Evolutionary conservation across 1,140 invertebrate species (phyloP).

Genomic region (Drosophila miranda): DNA sequence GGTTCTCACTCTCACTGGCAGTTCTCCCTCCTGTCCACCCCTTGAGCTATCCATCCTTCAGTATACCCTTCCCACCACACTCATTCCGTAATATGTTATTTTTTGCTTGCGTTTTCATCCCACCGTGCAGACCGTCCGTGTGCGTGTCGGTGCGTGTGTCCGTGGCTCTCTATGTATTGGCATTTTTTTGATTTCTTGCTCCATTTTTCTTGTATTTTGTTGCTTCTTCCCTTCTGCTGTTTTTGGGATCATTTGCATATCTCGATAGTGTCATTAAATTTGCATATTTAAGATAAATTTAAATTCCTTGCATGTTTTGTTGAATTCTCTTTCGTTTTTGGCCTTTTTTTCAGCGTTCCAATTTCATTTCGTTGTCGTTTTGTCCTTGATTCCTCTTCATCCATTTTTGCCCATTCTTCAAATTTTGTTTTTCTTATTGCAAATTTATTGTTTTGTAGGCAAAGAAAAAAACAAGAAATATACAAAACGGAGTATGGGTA

Average conservation of each 20-base stretch:
- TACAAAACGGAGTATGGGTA: neutral
- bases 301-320: constrained; percentile 67
- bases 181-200: constrained; percentile 53
- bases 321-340: constrained; percentile 25
- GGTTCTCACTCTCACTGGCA: neutral
- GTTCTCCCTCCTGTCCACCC: neutral
- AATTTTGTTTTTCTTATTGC: constrained; percentile 52
- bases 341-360: constrained; percentile 17
- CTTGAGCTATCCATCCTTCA: constrained; percentile 13
- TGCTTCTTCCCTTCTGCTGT: neutral
- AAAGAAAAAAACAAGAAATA: neutral
- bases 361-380: constrained; percentile 40
- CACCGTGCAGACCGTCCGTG: constrained; percentile 29
- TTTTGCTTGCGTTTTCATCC: constrained; percentile 57
- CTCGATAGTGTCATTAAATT: constrained; percentile 74
- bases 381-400: constrained; percentile 14
- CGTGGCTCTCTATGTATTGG: constrained; percentile 33
- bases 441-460: constrained; percentile 54
- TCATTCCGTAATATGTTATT: constrained; percentile 56
- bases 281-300: constrained; percentile 75
- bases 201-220: constrained; percentile 40
- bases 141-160: constrained; percentile 6
- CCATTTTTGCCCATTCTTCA: constrained; percentile 52
- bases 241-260: constrained; percentile 61
- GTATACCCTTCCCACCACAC: constrained; percentile 13